Percentiles rank a stretch among this genome's conserved stretches.
phyloP scores from a whole-genome alignment of 2,888 invertebrate species.

The Apamea crenata region DNA sequence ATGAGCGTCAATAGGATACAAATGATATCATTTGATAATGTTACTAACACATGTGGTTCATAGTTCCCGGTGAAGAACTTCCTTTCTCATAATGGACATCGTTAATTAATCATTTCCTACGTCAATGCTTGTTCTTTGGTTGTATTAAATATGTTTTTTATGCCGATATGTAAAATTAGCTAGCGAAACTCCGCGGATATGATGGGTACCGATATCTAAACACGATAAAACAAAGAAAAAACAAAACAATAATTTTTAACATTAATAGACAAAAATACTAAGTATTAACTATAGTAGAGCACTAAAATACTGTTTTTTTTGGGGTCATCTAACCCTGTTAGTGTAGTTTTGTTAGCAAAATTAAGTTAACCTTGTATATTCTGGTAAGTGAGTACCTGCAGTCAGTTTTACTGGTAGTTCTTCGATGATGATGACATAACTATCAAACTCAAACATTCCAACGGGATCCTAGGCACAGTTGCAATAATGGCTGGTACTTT shows the following conservation, averaged over 20 bases:
- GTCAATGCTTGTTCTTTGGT: not conserved
- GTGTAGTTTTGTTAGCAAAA: not conserved
- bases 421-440: constrained; percentile 21
- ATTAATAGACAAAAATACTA: not conserved
- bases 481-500: constrained; percentile 39
- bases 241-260: too few relatives aligned
- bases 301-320: not conserved
- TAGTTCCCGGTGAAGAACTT: constrained; percentile 9
- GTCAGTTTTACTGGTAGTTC: not conserved
- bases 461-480: constrained; percentile 38
- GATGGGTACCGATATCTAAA: not conserved
- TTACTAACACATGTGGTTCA: not conserved
- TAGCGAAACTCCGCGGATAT: too few relatives aligned
- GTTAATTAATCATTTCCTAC: constrained; percentile 4
- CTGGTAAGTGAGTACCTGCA: not conserved
- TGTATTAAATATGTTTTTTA: not conserved
- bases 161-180: too few relatives aligned
- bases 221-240: not conserved
- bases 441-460: constrained; percentile 31
- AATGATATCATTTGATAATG: constrained; percentile 24
- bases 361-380: not conserved
- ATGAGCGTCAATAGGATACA: constrained; percentile 30
- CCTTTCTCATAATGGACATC: constrained; percentile 2
- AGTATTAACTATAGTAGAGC: not conserved
- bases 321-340: too few relatives aligned